Conservation (phyloP, 2,797 vertebrate species). For the Cheirogaleus major region DNA sequence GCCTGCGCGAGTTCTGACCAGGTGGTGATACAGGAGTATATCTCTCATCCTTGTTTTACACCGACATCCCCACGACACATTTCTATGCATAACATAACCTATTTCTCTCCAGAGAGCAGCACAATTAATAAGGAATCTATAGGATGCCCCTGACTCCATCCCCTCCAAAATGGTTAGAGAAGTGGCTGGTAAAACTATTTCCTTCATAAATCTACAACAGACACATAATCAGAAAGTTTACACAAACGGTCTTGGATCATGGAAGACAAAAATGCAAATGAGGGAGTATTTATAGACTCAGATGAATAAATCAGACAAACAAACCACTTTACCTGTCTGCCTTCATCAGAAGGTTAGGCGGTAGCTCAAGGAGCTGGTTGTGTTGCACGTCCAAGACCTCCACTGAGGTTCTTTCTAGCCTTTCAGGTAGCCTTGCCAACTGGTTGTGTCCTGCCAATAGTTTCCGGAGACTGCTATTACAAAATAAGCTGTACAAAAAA, state of each 20-base stretch:
- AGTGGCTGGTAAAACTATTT: not conserved
- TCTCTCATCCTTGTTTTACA: not conserved
- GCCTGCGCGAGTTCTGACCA: not conserved
- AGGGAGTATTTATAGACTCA: accelerated
- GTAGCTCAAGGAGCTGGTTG: slow-evolving; percentile 96
- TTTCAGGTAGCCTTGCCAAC: slow-evolving; percentile 93
- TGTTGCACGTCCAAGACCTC: slow-evolving; percentile 97
- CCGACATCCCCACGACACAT: not conserved
- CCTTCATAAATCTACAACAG: not conserved
- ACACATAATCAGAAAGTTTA: not conserved
- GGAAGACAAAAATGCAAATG: not conserved
- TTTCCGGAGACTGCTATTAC: slow-evolving; percentile 94
- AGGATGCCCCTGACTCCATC: not conserved
- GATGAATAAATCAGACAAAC: accelerated
- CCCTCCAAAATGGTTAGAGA: not conserved
- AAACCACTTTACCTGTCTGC: slow-evolving; percentile 90
- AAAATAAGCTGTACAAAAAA: slow-evolving; percentile 90
- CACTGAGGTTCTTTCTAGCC: slow-evolving; percentile 92
- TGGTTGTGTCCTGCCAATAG: slow-evolving; percentile 94
- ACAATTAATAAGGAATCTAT: not conserved
- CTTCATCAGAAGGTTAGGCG: slow-evolving; percentile 95
- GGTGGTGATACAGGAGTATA: not conserved
- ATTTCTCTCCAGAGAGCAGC: not conserved
- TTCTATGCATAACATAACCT: too few relatives aligned
- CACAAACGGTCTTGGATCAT: accelerated